Conservation (phyloP, 2,113 vertebrate genomes). For the Hirundichthys speculiger region DNA sequence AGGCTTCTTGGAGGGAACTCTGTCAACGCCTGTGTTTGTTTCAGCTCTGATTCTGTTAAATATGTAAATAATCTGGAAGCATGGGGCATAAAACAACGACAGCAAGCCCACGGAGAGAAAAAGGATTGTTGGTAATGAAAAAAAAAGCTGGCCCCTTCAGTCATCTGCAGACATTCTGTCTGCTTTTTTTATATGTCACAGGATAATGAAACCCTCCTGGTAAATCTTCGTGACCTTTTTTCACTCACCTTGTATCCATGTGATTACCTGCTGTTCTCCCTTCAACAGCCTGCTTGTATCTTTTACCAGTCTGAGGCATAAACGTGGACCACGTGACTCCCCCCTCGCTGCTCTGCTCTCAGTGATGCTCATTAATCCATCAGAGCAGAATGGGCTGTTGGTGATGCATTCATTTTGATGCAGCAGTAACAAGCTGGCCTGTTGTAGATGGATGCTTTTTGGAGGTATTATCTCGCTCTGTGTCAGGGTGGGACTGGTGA, state of each 20-base stretch:
- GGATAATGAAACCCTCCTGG: constrained; percentile 36
- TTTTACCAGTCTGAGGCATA: constrained; percentile 18
- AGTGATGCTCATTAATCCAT: neutral
- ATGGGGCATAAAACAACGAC: neutral
- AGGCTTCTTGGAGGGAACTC: too few species aligned
- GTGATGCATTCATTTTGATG: neutral
- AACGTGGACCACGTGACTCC: neutral
- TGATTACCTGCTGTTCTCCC: constrained; percentile 30
- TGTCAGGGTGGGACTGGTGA: too few species aligned
- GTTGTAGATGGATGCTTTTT: too few species aligned
- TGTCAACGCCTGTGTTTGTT: neutral
- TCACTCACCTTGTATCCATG: constrained; percentile 31
- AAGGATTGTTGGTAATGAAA: constrained; percentile 2
- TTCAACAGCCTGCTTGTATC: constrained; percentile 11
- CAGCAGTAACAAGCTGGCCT: neutral
- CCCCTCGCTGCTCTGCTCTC: neutral
- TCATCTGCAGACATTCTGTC: constrained; percentile 14
- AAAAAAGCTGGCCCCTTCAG: constrained; percentile 30
- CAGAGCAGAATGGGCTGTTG: neutral
- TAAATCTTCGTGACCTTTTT: constrained; percentile 56
- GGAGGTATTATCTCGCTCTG: too few species aligned
- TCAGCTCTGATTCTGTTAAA: neutral
- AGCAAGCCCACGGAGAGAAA: neutral
- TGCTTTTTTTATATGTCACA: constrained; percentile 46
- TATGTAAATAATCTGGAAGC: neutral